These are phyloP conservation scores for Muscicapa striata DNA, from an alignment of 2,797 vertebrate species.

Conservation along the genomic window DNA sequence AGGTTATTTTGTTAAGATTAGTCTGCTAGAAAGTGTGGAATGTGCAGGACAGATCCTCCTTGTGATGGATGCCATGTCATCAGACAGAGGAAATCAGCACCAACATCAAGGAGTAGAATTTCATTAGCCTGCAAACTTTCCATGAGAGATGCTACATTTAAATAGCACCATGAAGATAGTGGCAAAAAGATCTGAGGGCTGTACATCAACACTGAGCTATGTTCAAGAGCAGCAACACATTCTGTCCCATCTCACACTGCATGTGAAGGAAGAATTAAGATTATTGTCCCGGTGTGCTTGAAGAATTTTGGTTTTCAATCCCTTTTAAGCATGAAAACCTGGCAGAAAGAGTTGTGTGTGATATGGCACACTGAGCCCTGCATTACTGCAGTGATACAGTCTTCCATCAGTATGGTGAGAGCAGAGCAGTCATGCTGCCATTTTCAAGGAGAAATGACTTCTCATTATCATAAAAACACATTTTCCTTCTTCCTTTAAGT, in stretches of 20 bases:
- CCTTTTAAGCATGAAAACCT: neutral
- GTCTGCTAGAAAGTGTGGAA: neutral
- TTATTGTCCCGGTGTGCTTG: neutral
- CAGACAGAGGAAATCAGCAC: neutral
- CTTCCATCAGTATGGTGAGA: neutral
- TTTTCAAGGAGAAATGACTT: neutral
- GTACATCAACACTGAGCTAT: fast-evolving
- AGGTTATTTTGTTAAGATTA: neutral
- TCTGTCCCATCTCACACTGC: neutral
- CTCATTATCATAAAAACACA: neutral
- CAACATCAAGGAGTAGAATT: neutral
- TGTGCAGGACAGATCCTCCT: neutral
- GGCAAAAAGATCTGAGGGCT: neutral
- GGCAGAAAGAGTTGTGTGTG: neutral
- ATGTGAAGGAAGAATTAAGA: neutral
- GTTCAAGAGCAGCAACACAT: neutral
- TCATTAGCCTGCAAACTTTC: neutral
- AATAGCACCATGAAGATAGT: neutral
- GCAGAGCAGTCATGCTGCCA: neutral
- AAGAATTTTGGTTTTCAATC: neutral
- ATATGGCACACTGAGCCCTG: neutral
- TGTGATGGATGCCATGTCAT: neutral
- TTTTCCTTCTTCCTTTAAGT: neutral
- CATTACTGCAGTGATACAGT: neutral
- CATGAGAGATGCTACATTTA: neutral